Percentiles rank a stretch among this genome's conserved stretches.
phyloP scores from a whole-genome alignment of 1,140 invertebrate genomes.

The Apis dorsata region DNA sequence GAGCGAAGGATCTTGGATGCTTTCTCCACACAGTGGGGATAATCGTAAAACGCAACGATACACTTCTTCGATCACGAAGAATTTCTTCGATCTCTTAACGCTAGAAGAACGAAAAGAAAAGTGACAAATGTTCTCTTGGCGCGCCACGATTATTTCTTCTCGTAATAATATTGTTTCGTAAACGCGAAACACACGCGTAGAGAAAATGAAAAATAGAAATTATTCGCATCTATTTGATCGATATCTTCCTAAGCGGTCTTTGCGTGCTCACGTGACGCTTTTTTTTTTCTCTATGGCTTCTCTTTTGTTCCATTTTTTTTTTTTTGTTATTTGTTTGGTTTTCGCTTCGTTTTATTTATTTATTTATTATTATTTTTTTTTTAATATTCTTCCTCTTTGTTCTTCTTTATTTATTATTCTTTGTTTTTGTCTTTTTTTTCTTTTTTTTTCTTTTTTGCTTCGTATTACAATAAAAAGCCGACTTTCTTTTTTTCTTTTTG shows the following conservation, averaged over 20 bases:
- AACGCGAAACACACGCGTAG: not conserved
- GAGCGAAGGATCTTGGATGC: not conserved
- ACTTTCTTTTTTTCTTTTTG: not conserved
- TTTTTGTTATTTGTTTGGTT: not conserved
- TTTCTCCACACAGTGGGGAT: not conserved
- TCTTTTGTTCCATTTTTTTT: not conserved
- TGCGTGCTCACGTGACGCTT: slow-evolving; percentile 39
- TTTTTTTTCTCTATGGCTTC: not conserved
- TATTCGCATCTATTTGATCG: not conserved
- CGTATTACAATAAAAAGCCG: slow-evolving; percentile 36
- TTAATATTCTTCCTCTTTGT: not conserved
- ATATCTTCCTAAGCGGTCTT: slow-evolving; percentile 11
- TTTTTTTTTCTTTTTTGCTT: not conserved
- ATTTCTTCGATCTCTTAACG: not conserved
- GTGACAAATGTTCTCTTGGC: not conserved
- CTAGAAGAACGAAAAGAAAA: slow-evolving; percentile 7
- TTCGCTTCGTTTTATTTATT: not conserved
- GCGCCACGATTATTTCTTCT: not conserved
- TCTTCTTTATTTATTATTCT: not conserved
- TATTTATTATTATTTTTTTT: too few relatives aligned
- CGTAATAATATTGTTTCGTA: not conserved
- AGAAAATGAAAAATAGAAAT: slow-evolving; percentile 4
- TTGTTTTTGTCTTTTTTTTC: not conserved
- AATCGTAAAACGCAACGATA: not conserved
- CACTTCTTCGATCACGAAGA: not conserved